phyloP scores from a whole-genome alignment of 2,888 invertebrate genomes.

The Platypus cylindrus region DNA sequence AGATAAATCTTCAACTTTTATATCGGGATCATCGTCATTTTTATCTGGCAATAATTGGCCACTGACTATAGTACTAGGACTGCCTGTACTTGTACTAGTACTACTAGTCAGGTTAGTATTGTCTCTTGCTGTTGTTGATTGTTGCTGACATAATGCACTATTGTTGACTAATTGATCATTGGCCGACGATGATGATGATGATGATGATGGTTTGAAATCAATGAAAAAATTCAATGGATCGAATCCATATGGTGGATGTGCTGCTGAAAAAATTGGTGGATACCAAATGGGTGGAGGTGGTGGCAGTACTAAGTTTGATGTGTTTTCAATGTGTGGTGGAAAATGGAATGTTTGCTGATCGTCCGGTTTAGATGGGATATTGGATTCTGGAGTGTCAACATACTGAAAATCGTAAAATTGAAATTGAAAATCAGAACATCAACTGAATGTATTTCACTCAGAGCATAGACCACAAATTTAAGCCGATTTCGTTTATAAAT shows the following conservation, averaged over 20 bases:
- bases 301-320: slow-evolving; percentile 38
- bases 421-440: too few species aligned
- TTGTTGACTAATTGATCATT: too few species aligned
- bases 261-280: slow-evolving; percentile 62
- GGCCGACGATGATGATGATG: slow-evolving; percentile 68
- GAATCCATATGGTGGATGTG: slow-evolving; percentile 66
- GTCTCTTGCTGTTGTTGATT: too few species aligned
- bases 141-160: too few species aligned
- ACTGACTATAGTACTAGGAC: slow-evolving; percentile 11
- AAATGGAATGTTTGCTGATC: too few species aligned
- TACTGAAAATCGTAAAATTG: background rate
- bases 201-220: slow-evolving; percentile 69
- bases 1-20: slow-evolving; percentile 12
- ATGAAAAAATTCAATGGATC: slow-evolving; percentile 78
- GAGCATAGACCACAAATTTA: too few species aligned
- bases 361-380: too few species aligned
- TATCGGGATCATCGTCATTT: slow-evolving; percentile 13
- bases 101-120: background rate
- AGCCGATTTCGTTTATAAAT: too few species aligned
- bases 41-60: slow-evolving; percentile 3
- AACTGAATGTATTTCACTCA: too few species aligned
- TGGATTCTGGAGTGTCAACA: too few species aligned
- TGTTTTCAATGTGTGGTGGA: slow-evolving; percentile 18
- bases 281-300: slow-evolving; percentile 71
- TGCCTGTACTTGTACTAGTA: slow-evolving; percentile 8